A percentile compares a stretch with the other conserved stretches of the same genome.
phyloP scores from a whole-genome alignment of 1,140 invertebrate species.

The Leptinotarsa texana region DNA sequence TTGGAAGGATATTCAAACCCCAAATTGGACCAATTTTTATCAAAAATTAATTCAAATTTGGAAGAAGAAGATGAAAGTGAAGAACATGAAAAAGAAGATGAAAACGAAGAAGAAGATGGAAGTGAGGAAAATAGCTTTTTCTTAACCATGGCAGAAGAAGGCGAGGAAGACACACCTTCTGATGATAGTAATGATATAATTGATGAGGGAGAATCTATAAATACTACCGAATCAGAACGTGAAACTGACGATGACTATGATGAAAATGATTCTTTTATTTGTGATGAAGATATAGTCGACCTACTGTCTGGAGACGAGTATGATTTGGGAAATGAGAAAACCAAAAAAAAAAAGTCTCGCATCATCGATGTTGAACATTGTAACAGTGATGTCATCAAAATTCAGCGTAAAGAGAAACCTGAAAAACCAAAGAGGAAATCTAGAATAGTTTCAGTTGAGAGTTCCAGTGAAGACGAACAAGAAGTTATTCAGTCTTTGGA shows the following conservation, averaged over 20 bases:
- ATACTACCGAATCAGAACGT: conserved; percentile 38
- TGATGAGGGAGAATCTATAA: conserved; percentile 48
- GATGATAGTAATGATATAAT: conserved; percentile 48
- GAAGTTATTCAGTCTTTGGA: background rate
- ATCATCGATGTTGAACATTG: conserved; percentile 28
- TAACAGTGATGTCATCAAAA: conserved; percentile 29
- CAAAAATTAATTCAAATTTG: conserved; percentile 12
- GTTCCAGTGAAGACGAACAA: conserved; percentile 21
- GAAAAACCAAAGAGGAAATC: conserved; percentile 26
- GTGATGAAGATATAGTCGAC: conserved; percentile 38
- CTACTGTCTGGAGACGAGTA: conserved; percentile 39
- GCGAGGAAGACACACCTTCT: conserved; percentile 48
- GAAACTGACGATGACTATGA: conserved; percentile 40
- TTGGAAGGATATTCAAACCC: background rate
- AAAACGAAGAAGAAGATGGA: conserved; percentile 4
- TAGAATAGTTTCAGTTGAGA: conserved; percentile 32
- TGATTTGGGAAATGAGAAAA: conserved; percentile 34
- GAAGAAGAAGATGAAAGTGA: background rate
- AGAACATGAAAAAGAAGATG: background rate
- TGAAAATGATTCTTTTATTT: conserved; percentile 46
- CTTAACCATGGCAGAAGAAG: conserved; percentile 39
- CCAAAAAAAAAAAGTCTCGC: conserved; percentile 26
- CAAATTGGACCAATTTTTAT: conserved; percentile 16
- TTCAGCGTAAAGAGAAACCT: conserved; percentile 28
- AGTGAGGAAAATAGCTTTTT: conserved; percentile 30